Percentiles rank a stretch among this genome's conserved stretches.
These are phyloP conservation scores for Phanerotoma sp. DNA, from an alignment of 2,888 invertebrate genomes.

Conservation along the genomic window DNA sequence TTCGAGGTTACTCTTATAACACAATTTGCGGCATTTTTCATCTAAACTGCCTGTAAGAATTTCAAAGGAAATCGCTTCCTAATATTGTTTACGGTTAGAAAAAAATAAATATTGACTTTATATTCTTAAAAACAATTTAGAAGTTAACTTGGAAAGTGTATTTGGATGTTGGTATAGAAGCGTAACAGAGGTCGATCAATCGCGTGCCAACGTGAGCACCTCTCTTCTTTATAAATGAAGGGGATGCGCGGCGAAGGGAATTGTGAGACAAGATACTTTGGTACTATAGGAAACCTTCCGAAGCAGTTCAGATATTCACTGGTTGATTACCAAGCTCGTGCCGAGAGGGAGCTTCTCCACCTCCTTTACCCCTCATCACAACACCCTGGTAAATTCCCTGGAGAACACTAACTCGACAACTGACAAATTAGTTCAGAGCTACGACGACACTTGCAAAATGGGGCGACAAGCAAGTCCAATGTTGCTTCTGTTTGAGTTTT, in stretches of 20 bases:
- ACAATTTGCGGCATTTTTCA: slow-evolving; percentile 7
- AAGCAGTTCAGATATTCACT: slow-evolving; percentile 56
- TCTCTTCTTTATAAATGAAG: slow-evolving; percentile 56
- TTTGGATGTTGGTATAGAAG: not conserved
- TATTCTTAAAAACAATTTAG: not conserved
- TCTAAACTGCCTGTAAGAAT: not conserved
- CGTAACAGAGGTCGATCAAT: slow-evolving; percentile 46
- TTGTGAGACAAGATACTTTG: slow-evolving; percentile 19
- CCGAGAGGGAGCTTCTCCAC: slow-evolving; percentile 40
- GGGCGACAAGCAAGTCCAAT: slow-evolving; percentile 49
- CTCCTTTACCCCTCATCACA: too few species aligned
- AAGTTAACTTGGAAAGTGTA: slow-evolving; percentile 9
- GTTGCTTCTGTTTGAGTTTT: slow-evolving; percentile 45
- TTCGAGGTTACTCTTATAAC: not conserved
- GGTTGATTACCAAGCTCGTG: slow-evolving; percentile 49
- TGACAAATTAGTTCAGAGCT: slow-evolving; percentile 57
- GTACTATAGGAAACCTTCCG: slow-evolving; percentile 29
- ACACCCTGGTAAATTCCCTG: slow-evolving; percentile 52
- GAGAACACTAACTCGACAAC: slow-evolving; percentile 58
- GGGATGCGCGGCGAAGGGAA: slow-evolving; percentile 35
- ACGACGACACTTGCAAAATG: slow-evolving; percentile 59
- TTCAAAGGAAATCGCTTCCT: not conserved
- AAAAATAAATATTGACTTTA: not conserved
- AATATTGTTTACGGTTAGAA: not conserved
- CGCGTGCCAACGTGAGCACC: slow-evolving; percentile 42